Evolutionary conservation across 92 coral and sea anemone genomes (phyloP), one percentile per base, ranked within the genome.

Genomic region (Chrysogorgia sp.): DNA sequence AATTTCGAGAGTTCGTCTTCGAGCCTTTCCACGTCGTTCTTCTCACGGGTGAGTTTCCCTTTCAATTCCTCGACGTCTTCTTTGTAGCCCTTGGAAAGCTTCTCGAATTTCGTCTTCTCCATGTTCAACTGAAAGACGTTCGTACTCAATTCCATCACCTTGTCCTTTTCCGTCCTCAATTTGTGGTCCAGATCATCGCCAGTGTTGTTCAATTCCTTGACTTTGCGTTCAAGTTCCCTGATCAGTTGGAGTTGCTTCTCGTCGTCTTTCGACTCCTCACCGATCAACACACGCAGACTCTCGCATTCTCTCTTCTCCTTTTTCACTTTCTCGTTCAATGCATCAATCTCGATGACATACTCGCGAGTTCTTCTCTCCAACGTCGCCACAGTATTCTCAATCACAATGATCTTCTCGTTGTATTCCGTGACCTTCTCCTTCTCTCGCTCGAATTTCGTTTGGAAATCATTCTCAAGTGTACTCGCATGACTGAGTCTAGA

Each of bases 221-320:
- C 37, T 49, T 69, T 69, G 37, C 60, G 59, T 30, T 69, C 35
- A 12, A 69, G 76, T 31, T 69, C 76, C 6, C 3, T 24, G 13
- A 69, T n/a, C 12, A 69, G 25, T 17, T 24, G 53, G 20, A 31
- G 21, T n/a, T 69, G 60, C 23, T 69, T 69, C 26, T 45, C 76
- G 23, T 69, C 76, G 14, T 49, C 76, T 5, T 67, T 67, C 8
- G 76, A 12, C 47, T 69, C 76, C 15, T 69, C 76, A 24, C 35
- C 28, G 12, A 69, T 24, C 76, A 69, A 43, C 58, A 35, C 76
- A 10, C 76, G 43, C 40, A 69, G 47, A 12, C 31, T 0, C 2
- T 69, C 61, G 34, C 76, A 69, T 49, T 69, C 76, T 1, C 31
- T 32, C 35, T 69, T 69, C 37, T 69, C 76, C 56, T 69, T 69